Conservation (phyloP, 23 tunicate species). For the Trididemnum clinides region DNA sequence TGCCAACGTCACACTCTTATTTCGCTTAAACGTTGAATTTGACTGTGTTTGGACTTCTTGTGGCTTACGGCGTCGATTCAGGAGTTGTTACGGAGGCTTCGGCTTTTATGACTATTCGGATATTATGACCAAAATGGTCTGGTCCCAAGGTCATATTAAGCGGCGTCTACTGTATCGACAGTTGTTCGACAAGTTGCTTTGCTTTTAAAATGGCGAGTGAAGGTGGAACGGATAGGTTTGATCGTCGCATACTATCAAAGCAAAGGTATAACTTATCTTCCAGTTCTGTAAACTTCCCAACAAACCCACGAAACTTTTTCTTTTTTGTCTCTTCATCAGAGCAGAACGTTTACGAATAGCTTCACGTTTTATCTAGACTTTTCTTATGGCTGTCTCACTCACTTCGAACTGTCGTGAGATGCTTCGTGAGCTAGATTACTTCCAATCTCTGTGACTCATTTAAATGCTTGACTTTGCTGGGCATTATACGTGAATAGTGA, state of each 20-base stretch:
- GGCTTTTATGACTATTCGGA: too few relatives aligned
- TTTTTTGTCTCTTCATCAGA: constrained; percentile 16
- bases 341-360: constrained; percentile 16
- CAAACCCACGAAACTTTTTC: not conserved
- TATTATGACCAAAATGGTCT: too few relatives aligned
- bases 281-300: constrained; percentile 3
- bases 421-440: not conserved
- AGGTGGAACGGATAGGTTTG: too few relatives aligned
- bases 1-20: too few relatives aligned
- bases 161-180: too few relatives aligned
- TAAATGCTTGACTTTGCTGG: not conserved
- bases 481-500: not conserved
- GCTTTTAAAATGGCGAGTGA: constrained; percentile 27
- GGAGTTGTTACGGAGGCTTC: too few relatives aligned
- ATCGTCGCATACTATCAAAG: not conserved
- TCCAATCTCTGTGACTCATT: constrained; percentile 14
- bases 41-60: too few relatives aligned
- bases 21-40: too few relatives aligned
- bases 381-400: not conserved
- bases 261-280: not conserved
- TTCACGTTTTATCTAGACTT: not conserved
- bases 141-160: too few relatives aligned
- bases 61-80: too few relatives aligned
- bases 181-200: constrained; percentile 32
- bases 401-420: not conserved